These are phyloP conservation scores for Diaphora mendica DNA, from an alignment of 2,888 invertebrate species.

Conservation along the genomic window DNA sequence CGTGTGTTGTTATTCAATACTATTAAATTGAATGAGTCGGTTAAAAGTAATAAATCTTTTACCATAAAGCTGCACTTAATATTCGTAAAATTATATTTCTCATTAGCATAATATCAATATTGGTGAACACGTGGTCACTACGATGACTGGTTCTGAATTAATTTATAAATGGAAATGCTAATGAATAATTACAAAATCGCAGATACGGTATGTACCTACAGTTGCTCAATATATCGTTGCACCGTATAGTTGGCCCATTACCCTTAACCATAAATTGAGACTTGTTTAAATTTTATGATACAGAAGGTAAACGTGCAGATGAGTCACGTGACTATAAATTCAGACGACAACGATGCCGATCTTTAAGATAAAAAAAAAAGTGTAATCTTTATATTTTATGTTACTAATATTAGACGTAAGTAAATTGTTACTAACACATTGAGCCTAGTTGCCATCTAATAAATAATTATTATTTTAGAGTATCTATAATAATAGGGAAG, in stretches of 20 bases:
- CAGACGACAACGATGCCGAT: no score
- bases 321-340: no score
- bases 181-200: not conserved
- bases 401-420: no score
- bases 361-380: no score
- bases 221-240: not conserved
- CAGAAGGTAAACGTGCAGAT: no score
- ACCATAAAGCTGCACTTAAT: not conserved
- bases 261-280: not conserved
- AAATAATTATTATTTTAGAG: no score
- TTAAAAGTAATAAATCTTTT: not conserved
- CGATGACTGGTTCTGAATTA: not conserved
- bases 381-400: no score
- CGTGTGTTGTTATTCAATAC: not conserved
- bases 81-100: not conserved
- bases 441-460: no score
- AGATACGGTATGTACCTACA: not conserved
- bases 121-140: not conserved
- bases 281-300: no score
- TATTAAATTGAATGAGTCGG: no score
- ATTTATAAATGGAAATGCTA: constrained; percentile 1
- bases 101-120: constrained; percentile 1
- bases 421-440: no score
- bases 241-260: not conserved
- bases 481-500: no score